phyloP scores from a whole-genome alignment of 2,113 vertebrate species.

The Bucco capensis region DNA sequence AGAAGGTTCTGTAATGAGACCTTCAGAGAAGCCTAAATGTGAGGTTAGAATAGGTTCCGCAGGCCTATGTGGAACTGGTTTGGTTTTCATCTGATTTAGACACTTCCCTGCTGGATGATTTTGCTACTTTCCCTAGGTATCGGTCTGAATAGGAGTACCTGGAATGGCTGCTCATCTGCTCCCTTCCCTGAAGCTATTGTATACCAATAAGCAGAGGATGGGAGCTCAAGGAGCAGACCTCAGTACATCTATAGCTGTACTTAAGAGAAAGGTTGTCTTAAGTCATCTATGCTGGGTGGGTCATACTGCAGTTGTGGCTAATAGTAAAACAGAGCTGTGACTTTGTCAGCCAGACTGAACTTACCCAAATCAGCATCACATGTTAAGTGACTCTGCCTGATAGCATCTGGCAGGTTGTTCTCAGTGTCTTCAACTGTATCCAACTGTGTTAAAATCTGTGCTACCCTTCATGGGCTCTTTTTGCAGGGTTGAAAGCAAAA shows the following conservation, averaged over 20 bases:
- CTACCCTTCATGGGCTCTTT: neutral
- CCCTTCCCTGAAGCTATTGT: neutral
- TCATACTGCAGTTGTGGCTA: neutral
- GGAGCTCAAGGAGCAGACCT: neutral
- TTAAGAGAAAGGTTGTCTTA: neutral
- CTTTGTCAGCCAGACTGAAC: neutral
- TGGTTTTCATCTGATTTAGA: neutral
- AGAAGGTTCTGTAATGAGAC: neutral
- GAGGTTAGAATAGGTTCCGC: neutral
- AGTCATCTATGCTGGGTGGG: neutral
- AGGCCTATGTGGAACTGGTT: neutral
- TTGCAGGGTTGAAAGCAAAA: neutral
- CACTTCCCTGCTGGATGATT: neutral
- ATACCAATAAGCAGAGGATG: fast-evolving
- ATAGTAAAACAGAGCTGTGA: neutral
- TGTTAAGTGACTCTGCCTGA: neutral
- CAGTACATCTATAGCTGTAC: neutral
- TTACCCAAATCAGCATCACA: neutral
- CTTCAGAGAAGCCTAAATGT: neutral
- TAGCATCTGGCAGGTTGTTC: neutral
- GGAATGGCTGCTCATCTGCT: neutral
- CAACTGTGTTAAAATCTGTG: neutral
- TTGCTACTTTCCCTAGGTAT: neutral
- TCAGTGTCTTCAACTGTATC: neutral
- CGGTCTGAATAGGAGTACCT: neutral